Base-by-base conservation (phyloP, 2,113 vertebrate species). In the Bucco capensis region DNA sequence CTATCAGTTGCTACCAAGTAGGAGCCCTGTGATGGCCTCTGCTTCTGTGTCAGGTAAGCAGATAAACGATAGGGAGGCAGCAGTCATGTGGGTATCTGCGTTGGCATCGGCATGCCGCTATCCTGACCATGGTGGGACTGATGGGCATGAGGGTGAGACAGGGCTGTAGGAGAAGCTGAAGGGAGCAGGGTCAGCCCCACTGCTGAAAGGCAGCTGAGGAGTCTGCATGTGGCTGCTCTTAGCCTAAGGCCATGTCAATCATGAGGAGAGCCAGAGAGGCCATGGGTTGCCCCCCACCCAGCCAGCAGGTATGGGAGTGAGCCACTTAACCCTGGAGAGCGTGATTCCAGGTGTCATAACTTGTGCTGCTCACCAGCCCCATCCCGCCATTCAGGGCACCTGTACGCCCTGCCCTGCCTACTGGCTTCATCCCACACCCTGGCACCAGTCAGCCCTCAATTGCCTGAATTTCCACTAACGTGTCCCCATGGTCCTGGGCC, bases 41-140 rank as follows among this genome's bases (percentile, higher is more conserved):
- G 15, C 37, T 40, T 50, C 10, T 1, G 5, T 74, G 56, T 30
- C 46, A 61, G 40, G 42, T 6, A 14, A 83, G 42, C 33, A 9
- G 72, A 57, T 81, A 91, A 90, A 46, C 0, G 1, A 25, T 9
- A 27, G 42, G 61, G 24, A 79, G 33, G 25, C 24, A 64, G 18
- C 8, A 18, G 67, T 40, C 0, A 0, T 0, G 0, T 15, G 49
- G 12, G 33, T 0, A 5, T 14, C 24, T 42, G 19, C 18, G 46
- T 30, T 1, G 1, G 49, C 56, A 30, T 10, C 1, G 2, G 30
- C 2, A 0, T 64, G 30, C 40, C 1, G 3, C 49, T 51, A 12
- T n/a, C 67, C 49, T 6, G 5, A 53, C 5, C 37, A 1, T 0
- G 0, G 31, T 18, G 80, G 40, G 28, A 33, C 42, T 42, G 44